Percentiles rank a stretch among this genome's conserved stretches.
phyloP scores from a whole-genome alignment of 2,888 invertebrate species.

The Diarsia dahlii region DNA sequence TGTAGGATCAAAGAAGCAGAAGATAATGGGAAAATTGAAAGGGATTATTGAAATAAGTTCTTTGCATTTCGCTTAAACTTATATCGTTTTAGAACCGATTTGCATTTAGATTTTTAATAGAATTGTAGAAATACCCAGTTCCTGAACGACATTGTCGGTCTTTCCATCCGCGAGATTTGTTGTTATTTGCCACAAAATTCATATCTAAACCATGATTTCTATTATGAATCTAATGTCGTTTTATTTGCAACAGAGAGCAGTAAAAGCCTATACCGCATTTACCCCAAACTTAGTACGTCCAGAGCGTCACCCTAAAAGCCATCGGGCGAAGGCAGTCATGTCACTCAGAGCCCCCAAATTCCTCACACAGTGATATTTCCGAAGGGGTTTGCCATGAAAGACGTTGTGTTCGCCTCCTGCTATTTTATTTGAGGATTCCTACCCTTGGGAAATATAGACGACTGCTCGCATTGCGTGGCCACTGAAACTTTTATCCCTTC shows the following conservation, averaged over 20 bases:
- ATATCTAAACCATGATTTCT: not conserved
- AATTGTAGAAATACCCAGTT: not conserved
- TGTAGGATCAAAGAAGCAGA: constrained; percentile 5
- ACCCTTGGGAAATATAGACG: constrained; percentile 74
- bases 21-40: constrained; percentile 13
- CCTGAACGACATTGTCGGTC: not conserved
- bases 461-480: constrained; percentile 67
- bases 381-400: constrained; percentile 73
- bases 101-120: not conserved
- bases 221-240: not conserved
- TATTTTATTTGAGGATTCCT: constrained; percentile 75
- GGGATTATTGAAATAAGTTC: not conserved
- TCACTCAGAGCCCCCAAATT: constrained; percentile 79
- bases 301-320: constrained; percentile 71
- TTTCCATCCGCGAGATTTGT: not conserved
- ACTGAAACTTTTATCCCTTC: constrained; percentile 66
- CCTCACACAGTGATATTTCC: constrained; percentile 77
- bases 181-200: not conserved
- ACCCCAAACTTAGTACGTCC: constrained; percentile 34
- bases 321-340: constrained; percentile 72
- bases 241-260: constrained; percentile 18
- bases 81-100: not conserved
- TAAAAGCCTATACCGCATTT: constrained; percentile 43
- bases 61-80: not conserved
- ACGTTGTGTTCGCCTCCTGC: constrained; percentile 72